Evolutionary conservation across 1,140 invertebrate species (phyloP).

Genomic region (Aporrectodea caliginosa): DNA sequence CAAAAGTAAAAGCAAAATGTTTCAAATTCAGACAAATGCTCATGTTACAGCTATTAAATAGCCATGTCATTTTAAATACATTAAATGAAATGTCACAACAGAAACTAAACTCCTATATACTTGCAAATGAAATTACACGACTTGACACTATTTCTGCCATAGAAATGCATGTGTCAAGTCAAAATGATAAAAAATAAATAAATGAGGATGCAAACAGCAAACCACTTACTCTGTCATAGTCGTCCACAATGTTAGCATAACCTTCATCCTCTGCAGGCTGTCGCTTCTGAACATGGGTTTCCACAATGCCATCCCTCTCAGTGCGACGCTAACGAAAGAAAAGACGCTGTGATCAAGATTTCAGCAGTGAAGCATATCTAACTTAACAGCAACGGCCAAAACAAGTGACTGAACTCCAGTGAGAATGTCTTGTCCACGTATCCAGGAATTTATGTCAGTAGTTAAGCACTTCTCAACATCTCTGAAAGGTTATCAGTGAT

Average conservation of each 20-base stretch:
- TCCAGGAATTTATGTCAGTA: too few relatives aligned
- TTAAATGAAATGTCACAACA: not conserved
- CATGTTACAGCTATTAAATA: too few relatives aligned
- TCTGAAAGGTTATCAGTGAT: too few relatives aligned
- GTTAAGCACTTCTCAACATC: too few relatives aligned
- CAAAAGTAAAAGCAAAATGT: too few relatives aligned
- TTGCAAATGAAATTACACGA: not conserved
- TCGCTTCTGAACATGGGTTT: slow-evolving; percentile 15
- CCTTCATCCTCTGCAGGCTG: slow-evolving; percentile 20
- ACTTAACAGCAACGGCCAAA: too few relatives aligned
- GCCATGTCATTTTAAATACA: too few relatives aligned
- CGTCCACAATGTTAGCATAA: slow-evolving; percentile 1
- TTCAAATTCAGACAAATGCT: too few relatives aligned
- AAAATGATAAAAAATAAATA: not conserved
- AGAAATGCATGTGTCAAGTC: not conserved
- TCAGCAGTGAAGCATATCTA: too few relatives aligned
- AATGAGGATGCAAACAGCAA: not conserved
- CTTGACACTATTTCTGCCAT: not conserved
- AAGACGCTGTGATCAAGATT: too few relatives aligned
- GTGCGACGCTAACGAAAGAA: not conserved
- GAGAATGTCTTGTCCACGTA: too few relatives aligned
- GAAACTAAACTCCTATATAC: not conserved
- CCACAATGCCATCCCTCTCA: slow-evolving; percentile 18
- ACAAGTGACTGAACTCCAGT: too few relatives aligned
- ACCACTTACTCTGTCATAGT: slow-evolving; percentile 18